phyloP scores from a whole-genome alignment of 2,888 invertebrate species.

The Parascotia fuliginaria region DNA sequence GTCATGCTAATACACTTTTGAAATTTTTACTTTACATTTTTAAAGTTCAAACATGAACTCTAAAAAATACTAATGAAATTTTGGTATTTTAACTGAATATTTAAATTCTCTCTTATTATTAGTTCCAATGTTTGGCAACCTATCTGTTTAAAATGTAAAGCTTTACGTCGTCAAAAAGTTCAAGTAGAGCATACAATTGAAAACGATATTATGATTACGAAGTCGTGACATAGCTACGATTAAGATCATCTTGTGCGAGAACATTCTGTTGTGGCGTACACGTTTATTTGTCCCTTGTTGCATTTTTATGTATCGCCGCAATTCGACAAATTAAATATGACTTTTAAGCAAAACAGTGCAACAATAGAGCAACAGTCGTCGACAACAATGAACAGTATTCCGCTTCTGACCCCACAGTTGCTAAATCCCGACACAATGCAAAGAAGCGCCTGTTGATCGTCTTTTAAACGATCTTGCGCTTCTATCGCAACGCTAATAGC shows the following conservation, averaged over 20 bases:
- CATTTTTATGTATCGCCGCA: conserved; percentile 56
- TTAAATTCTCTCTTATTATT: conserved; percentile 2
- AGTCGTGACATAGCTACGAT: conserved; percentile 61
- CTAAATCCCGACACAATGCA: conserved; percentile 73
- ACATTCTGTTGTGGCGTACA: conserved; percentile 47
- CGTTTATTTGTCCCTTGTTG: conserved; percentile 44
- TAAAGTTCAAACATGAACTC: no score
- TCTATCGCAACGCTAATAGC: conserved; percentile 75
- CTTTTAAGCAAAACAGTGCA: conserved; percentile 68
- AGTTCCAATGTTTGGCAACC: conserved; percentile 15
- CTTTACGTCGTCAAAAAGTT: conserved; percentile 9
- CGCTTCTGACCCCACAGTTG: conserved; percentile 70
- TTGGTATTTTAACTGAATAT: no score
- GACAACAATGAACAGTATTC: conserved; percentile 69
- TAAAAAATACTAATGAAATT: no score
- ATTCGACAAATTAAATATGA: conserved; percentile 78
- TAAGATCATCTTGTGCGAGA: conserved; percentile 58
- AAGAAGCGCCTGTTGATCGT: conserved; percentile 79
- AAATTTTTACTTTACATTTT: no score
- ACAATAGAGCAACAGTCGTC: conserved; percentile 67
- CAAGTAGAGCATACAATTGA: conserved; percentile 41
- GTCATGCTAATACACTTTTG: not conserved
- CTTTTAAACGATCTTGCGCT: conserved; percentile 81
- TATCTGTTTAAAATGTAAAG: conserved; percentile 13
- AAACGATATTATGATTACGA: conserved; percentile 57